These are phyloP conservation scores for Aphyosemion australe DNA, from an alignment of 2,113 vertebrate species.

Conservation along the genomic window DNA sequence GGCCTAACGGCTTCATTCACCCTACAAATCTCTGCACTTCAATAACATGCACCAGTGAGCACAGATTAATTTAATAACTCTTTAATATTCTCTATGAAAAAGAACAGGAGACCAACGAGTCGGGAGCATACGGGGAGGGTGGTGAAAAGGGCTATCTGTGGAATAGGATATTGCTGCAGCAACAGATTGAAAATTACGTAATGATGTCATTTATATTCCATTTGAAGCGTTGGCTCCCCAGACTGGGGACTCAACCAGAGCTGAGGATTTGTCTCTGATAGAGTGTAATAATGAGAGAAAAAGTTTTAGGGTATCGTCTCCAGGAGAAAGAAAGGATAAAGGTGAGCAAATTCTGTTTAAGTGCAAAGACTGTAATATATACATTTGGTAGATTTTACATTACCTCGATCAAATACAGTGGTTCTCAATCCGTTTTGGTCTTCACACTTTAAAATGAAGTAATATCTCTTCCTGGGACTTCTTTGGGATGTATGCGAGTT, in stretches of 20 bases:
- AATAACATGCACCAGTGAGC: slow-evolving; percentile 84
- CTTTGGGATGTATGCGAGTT: neutral
- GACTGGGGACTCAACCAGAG: slow-evolving; percentile 55
- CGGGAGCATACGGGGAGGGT: slow-evolving; percentile 65
- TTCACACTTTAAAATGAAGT: neutral
- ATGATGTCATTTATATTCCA: slow-evolving; percentile 81
- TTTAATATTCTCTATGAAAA: slow-evolving; percentile 83
- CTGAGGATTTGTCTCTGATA: slow-evolving; percentile 64
- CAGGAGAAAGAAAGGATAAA: slow-evolving; percentile 8
- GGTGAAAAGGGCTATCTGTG: slow-evolving; percentile 60
- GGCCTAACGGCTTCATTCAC: slow-evolving; percentile 79
- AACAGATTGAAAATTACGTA: slow-evolving; percentile 82
- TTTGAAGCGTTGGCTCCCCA: slow-evolving; percentile 63
- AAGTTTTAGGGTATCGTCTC: slow-evolving; percentile 24
- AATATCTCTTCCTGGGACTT: neutral
- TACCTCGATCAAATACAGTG: neutral
- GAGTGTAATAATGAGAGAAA: slow-evolving; percentile 40
- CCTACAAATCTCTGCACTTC: slow-evolving; percentile 81
- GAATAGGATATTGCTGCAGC: slow-evolving; percentile 77
- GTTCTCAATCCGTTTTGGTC: neutral
- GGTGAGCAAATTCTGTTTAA: slow-evolving; percentile 17
- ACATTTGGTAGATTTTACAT: neutral
- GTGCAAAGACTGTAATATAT: slow-evolving; percentile 1
- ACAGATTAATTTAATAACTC: slow-evolving; percentile 86
- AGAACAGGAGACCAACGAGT: slow-evolving; percentile 62